Conservation (phyloP, 2,797 vertebrate genomes). For the Mallotus villosus region DNA sequence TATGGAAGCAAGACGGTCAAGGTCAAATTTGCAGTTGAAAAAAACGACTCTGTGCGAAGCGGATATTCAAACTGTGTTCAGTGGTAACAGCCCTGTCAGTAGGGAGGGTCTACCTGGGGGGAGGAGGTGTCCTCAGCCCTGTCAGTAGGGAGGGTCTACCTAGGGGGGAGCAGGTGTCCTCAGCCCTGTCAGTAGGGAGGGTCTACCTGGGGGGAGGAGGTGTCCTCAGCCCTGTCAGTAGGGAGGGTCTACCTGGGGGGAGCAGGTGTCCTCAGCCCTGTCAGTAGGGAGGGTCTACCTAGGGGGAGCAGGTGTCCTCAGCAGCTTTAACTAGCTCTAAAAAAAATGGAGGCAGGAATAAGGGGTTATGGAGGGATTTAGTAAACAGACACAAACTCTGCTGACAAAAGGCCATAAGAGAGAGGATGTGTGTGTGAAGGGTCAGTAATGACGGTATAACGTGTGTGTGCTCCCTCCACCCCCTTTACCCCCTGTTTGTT, state of each 20-base stretch:
- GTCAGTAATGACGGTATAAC: constrained; percentile 27
- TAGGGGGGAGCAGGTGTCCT: not conserved
- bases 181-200: not conserved
- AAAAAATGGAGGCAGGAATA: not conserved
- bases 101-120: too few species aligned
- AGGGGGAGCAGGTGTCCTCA: not conserved
- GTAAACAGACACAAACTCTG: not conserved
- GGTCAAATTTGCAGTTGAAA: not conserved
- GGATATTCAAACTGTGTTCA: too few species aligned
- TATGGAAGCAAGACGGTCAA: not conserved
- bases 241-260: too few species aligned
- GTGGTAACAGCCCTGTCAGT: too few species aligned
- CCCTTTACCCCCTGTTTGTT: not conserved
- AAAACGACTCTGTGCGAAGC: not conserved
- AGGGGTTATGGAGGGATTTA: constrained; percentile 10
- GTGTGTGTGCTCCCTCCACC: constrained; percentile 5
- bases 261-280: not conserved
- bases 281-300: not conserved
- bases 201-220: not conserved
- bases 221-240: constrained; percentile 1
- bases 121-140: too few species aligned
- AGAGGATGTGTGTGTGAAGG: constrained; percentile 13
- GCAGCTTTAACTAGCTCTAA: not conserved
- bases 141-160: not conserved
- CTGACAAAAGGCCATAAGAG: constrained; percentile 20